Conservation (phyloP, 2,797 vertebrate species). For the Siniperca scherzeri region DNA sequence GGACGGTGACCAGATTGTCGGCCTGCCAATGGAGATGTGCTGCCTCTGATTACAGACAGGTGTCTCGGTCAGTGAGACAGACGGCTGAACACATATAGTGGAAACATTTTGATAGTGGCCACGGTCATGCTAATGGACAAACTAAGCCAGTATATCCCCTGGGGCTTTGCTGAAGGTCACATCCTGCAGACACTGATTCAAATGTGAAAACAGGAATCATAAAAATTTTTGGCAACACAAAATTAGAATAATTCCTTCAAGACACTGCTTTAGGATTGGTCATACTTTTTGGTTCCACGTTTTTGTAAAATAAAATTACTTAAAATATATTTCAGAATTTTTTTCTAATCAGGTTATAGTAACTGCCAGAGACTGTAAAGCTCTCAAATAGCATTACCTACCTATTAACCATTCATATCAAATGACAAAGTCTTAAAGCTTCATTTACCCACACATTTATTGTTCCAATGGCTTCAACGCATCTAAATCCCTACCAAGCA, state of each 20-base stretch:
- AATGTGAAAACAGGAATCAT: background rate
- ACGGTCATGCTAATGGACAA: conserved; percentile 36
- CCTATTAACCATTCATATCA: background rate
- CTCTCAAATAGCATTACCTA: background rate
- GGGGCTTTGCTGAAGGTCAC: conserved; percentile 51
- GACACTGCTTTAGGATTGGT: background rate
- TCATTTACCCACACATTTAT: conserved; percentile 16
- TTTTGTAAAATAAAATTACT: background rate
- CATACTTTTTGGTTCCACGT: background rate
- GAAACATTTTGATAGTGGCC: conserved; percentile 46
- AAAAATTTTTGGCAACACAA: conserved; percentile 8
- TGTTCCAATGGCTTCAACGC: background rate
- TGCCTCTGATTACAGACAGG: conserved; percentile 54
- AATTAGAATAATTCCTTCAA: conserved; percentile 21
- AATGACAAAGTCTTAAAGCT: conserved; percentile 1
- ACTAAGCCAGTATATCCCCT: background rate
- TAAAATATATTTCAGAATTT: background rate
- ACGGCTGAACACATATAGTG: conserved; percentile 38
- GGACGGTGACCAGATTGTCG: conserved; percentile 44
- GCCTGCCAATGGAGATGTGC: conserved; percentile 53
- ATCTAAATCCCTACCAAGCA: conserved; percentile 11
- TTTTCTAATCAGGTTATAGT: background rate
- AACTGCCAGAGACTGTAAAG: background rate
- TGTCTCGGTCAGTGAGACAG: conserved; percentile 51
- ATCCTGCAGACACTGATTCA: conserved; percentile 12